Conservation (phyloP, 2,797 vertebrate species). For the Phoeniculus purpureus region DNA sequence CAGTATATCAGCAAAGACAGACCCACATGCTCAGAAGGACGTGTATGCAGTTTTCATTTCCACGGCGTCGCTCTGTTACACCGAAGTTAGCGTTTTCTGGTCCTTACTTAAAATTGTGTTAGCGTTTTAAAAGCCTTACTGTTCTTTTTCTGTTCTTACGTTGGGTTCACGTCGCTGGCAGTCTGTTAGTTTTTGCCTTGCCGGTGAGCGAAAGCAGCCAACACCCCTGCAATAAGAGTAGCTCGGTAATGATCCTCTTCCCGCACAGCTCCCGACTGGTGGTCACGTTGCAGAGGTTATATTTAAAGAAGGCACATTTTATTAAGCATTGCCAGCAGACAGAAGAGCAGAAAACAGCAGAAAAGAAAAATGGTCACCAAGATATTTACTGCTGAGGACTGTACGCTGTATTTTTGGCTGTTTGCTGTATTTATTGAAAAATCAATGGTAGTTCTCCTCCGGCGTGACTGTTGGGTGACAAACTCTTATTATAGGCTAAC, state of each 20-base stretch:
- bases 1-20: neutral
- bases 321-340: constrained; percentile 75
- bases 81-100: neutral
- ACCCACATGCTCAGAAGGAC: neutral
- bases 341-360: constrained; percentile 63
- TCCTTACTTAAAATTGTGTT: neutral
- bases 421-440: constrained; percentile 79
- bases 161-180: neutral
- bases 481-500: constrained; percentile 78
- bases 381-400: constrained; percentile 73
- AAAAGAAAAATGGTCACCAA: constrained; percentile 72
- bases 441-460: constrained; percentile 73
- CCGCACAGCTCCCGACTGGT: constrained; percentile 26
- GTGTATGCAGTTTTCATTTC: neutral
- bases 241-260: constrained; percentile 47
- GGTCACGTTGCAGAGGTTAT: constrained; percentile 40
- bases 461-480: constrained; percentile 70
- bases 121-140: neutral
- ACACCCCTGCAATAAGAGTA: neutral
- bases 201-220: neutral
- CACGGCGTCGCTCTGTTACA: neutral
- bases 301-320: constrained; percentile 63
- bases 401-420: constrained; percentile 64
- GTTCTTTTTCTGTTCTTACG: neutral
- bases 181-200: constrained; percentile 20